Conservation (phyloP, 2,797 vertebrate genomes). For the Notamacropus eugenii region DNA sequence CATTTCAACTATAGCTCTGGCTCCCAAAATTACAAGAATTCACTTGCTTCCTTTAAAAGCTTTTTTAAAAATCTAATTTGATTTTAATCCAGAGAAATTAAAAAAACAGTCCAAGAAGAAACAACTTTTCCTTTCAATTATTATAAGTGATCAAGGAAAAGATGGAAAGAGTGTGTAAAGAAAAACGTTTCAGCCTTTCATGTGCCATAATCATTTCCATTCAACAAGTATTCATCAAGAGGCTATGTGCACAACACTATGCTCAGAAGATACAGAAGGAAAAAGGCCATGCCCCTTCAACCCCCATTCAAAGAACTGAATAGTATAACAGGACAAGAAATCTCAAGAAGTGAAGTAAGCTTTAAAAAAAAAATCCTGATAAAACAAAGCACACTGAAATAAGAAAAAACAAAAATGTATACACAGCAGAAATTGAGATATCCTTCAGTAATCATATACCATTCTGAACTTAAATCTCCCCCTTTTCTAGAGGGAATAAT, state of each 20-base stretch:
- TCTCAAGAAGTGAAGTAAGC: neutral
- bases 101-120: slow-evolving; percentile 37
- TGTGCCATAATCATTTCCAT: neutral
- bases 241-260: neutral
- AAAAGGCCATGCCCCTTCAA: neutral
- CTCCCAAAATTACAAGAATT: slow-evolving; percentile 25
- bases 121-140: neutral
- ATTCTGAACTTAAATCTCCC: slow-evolving; percentile 29
- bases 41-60: slow-evolving; percentile 43
- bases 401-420: neutral
- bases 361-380: neutral
- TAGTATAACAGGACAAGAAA: neutral
- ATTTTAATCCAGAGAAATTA: slow-evolving; percentile 41
- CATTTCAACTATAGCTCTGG: slow-evolving; percentile 36
- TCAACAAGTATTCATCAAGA: neutral
- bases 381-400: neutral
- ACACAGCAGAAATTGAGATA: neutral
- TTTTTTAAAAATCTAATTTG: slow-evolving; percentile 28
- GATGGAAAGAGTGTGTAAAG: neutral
- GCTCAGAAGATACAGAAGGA: neutral
- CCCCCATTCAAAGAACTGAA: neutral
- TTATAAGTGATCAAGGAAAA: slow-evolving; percentile 7
- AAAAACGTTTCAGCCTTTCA: neutral
- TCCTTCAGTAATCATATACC: neutral
- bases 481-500: slow-evolving; percentile 51